These are phyloP conservation scores for Semotilus atromaculatus DNA, from an alignment of 2,797 vertebrate genomes.

Conservation along the genomic window DNA sequence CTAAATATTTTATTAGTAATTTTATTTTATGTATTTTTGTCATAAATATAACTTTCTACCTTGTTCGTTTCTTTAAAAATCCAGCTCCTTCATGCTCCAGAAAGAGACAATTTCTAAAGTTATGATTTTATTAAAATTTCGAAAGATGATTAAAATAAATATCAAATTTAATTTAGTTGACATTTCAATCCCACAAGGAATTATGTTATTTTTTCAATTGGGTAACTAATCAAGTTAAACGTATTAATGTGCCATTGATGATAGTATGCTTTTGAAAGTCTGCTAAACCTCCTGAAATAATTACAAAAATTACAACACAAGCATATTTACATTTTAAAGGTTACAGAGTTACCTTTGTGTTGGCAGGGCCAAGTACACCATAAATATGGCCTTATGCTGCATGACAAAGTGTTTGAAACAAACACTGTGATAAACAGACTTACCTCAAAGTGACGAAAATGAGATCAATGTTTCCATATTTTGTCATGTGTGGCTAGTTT, in stretches of 20 bases:
- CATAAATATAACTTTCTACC: background rate
- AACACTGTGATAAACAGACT: conserved; percentile 22
- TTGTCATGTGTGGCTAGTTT: conserved; percentile 28
- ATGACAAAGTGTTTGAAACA: conserved; percentile 16
- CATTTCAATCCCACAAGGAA: background rate
- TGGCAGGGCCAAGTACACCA: background rate
- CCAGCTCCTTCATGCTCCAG: background rate
- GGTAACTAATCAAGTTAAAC: background rate
- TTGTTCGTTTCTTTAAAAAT: background rate
- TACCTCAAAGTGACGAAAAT: conserved; percentile 39
- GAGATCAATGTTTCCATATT: conserved; percentile 22
- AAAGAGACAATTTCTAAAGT: background rate
- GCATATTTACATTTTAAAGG: background rate
- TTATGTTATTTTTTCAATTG: background rate
- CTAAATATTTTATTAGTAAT: background rate
- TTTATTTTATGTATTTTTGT: background rate
- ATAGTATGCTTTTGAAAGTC: background rate
- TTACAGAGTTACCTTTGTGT: background rate
- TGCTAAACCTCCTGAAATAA: background rate
- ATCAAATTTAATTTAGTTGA: background rate
- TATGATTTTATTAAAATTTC: background rate
- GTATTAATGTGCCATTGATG: background rate
- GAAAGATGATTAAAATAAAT: background rate
- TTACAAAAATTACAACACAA: background rate
- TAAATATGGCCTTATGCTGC: background rate